Evolutionary conservation across 1,140 invertebrate genomes (phyloP).

Genomic region (Helicoverpa armigera): DNA sequence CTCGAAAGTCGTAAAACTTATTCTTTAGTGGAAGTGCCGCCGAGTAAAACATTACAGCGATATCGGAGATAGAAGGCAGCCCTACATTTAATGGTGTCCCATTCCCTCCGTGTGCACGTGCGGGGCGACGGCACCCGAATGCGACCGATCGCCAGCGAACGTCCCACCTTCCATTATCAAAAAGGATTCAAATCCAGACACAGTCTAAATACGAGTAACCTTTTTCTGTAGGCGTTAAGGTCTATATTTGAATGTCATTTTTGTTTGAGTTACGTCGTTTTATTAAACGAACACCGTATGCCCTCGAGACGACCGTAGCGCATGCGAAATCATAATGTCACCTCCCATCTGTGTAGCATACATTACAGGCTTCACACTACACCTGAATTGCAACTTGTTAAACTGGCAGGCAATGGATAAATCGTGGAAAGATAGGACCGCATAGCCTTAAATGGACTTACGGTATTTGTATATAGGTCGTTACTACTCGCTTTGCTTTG

Average conservation of each 20-base stretch:
- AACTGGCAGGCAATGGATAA: conserved; percentile 27
- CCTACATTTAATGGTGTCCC: conserved; percentile 53
- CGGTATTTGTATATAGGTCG: conserved; percentile 60
- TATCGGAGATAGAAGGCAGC: conserved; percentile 45
- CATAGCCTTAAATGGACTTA: conserved; percentile 46
- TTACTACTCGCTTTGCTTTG: conserved; percentile 59
- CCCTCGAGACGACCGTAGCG: conserved; percentile 63
- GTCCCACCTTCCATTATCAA: conserved; percentile 37
- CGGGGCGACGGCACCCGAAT: conserved; percentile 65
- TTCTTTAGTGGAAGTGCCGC: conserved; percentile 40
- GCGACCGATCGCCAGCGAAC: conserved; percentile 59
- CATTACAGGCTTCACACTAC: conserved; percentile 43
- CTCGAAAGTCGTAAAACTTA: conserved; percentile 53
- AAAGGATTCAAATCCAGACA: conserved; percentile 1
- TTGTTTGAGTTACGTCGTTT: conserved; percentile 6
- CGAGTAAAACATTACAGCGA: conserved; percentile 46
- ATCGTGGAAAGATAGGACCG: conserved; percentile 29
- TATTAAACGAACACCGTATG: conserved; percentile 29
- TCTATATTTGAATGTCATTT: conserved; percentile 8
- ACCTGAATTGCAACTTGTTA: background rate
- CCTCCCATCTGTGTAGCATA: conserved; percentile 41
- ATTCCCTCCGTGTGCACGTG: conserved; percentile 60
- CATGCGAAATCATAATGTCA: conserved; percentile 62
- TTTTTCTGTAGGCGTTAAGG: background rate
- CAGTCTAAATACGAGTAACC: background rate